Base-by-base conservation (phyloP, 2,113 vertebrate species). In the Cheilinus undulatus region DNA sequence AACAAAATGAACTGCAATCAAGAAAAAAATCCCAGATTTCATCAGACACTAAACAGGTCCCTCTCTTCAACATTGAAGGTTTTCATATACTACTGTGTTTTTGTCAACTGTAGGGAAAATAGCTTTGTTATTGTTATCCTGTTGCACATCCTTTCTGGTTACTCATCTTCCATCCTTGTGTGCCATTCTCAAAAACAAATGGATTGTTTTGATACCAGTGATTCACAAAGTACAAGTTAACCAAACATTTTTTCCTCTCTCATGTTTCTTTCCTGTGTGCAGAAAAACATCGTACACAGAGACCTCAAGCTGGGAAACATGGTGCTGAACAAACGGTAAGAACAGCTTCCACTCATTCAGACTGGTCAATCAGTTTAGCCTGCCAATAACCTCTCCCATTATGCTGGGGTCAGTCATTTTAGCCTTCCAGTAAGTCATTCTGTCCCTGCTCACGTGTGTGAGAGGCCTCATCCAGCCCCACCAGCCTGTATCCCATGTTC, bases 291-390 rank as follows among this genome's bases (percentile, higher is more conserved):
- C 76, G 97, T 99, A 81, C 97, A 99, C 92, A 95, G 98, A 94
- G 98, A 99, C 94, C 94, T 99, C 90, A 99, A 99, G 86, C 95
- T 99, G 68, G 98, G 98, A 87, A 99, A 99, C 91, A 99, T 99
- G 98, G 98, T 99, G 95, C 96, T 99, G 79, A 99, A 98, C 87
- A 99, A 99, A 93, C 96, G 98, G 98, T 99, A 89, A 93, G 94
- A 42, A 0, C 20, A 17, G 14, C 36, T 36, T 56, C 27, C n/a
- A 30, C 13, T 59, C 64, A 28, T 46, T 57, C 5, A 0, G 27
- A 30, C 27, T 46, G 38, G 34, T 59, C 58, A 24, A 4, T 62
- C 61, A 30, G 38, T 54, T n/a, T 64, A 40, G 46, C 63, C 46
- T 46, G 34, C 40, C 28, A 30, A 6, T 58, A 67, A 36, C 26